Conservation (phyloP, 2,888 invertebrate genomes). For the Ashinkailepas kermadecensis region DNA sequence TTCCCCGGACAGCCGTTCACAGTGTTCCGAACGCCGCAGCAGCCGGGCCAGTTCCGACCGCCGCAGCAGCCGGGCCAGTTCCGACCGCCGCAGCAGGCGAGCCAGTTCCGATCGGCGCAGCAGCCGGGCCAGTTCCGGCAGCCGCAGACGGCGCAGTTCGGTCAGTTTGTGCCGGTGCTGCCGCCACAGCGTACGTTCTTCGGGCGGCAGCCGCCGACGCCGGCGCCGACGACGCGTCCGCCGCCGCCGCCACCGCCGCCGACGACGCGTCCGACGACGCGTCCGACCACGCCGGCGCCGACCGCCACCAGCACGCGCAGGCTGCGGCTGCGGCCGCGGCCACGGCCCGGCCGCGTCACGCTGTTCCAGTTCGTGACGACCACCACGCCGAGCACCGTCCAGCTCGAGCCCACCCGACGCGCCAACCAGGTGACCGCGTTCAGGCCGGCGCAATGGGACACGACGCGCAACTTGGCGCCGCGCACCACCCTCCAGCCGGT, state of each 20-base stretch:
- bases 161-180: neutral
- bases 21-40: neutral
- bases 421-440: constrained; percentile 5
- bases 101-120: neutral
- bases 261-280: neutral
- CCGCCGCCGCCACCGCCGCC: neutral
- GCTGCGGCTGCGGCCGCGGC: neutral
- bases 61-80: neutral
- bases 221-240: neutral
- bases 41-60: too few relatives aligned
- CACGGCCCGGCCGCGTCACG: neutral
- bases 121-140: neutral
- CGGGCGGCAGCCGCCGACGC: neutral
- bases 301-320: neutral
- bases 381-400: neutral
- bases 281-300: neutral
- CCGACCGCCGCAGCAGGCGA: constrained; percentile 14
- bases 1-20: neutral
- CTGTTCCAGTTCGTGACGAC: neutral
- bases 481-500: neutral
- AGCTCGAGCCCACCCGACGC: neutral
- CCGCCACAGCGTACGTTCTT: neutral
- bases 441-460: neutral
- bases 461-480: neutral
- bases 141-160: neutral